Conservation (phyloP, 1,140 invertebrate genomes). For the Eupeodes corollae region DNA sequence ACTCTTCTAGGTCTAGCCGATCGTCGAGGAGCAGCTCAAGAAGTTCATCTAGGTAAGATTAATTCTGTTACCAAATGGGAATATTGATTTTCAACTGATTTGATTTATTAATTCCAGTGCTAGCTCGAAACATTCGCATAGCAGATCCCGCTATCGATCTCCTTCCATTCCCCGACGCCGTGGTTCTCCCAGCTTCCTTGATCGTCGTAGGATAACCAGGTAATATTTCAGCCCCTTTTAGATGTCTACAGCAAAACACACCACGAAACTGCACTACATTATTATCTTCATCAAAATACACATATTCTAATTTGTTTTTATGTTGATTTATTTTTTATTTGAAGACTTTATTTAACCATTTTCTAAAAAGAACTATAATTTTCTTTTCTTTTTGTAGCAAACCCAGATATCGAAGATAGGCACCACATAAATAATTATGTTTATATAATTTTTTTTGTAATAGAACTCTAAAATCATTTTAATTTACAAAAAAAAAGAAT, state of each 20-base stretch:
- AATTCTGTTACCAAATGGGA: no score
- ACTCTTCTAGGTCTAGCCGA: conserved; percentile 40
- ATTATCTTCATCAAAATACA: background rate
- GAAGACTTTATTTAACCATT: no score
- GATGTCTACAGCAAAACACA: background rate
- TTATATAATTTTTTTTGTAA: no score
- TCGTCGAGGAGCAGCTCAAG: conserved; percentile 37
- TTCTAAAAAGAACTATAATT: background rate
- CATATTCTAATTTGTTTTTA: no score
- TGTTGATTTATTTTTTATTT: no score
- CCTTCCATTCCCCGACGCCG: conserved; percentile 76
- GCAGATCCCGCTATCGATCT: conserved; percentile 44
- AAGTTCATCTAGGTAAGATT: conserved; percentile 22
- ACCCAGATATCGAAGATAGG: conserved; percentile 1
- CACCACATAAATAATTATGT: no score
- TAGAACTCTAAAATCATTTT: no score
- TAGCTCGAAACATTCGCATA: conserved; percentile 11
- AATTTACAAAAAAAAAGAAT: no score
- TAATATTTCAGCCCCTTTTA: conserved; percentile 33
- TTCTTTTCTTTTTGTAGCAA: conserved; percentile 1
- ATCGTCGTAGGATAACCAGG: conserved; percentile 83
- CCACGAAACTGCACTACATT: background rate
- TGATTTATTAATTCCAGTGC: background rate
- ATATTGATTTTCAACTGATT: no score
- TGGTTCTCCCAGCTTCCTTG: conserved; percentile 82